phyloP scores from a whole-genome alignment of 2,888 invertebrate species.

The Drosophila kuntzei region DNA sequence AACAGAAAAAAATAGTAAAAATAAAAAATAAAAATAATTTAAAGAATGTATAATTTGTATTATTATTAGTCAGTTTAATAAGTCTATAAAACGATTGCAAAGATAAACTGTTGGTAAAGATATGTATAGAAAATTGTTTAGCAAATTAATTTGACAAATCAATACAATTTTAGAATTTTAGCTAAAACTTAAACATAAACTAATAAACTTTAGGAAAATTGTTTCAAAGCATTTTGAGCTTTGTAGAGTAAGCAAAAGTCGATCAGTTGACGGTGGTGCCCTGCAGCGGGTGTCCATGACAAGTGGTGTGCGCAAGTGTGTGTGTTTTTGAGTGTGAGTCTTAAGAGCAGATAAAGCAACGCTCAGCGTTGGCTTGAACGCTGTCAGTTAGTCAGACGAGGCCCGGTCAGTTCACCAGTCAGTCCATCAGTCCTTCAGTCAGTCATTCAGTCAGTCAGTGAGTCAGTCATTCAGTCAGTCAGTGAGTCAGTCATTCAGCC shows the following conservation, averaged over 20 bases:
- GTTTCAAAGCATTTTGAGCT: too few species aligned
- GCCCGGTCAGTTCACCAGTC: conserved; percentile 34
- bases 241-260: conserved; percentile 27
- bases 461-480: conserved; percentile 15
- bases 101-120: too few species aligned
- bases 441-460: conserved; percentile 23
- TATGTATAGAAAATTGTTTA: too few species aligned
- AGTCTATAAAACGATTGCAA: too few species aligned
- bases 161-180: too few species aligned
- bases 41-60: too few species aligned
- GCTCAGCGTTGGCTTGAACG: conserved; percentile 34
- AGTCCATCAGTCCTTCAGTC: conserved; percentile 27
- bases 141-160: too few species aligned
- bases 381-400: conserved; percentile 46
- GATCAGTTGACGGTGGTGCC: not conserved
- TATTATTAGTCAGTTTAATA: too few species aligned
- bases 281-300: conserved; percentile 66
- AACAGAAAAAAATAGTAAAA: not conserved
- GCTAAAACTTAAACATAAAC: too few species aligned
- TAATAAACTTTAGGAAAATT: too few species aligned
- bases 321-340: conserved; percentile 15
- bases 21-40: too few species aligned
- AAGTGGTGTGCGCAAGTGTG: conserved; percentile 49
- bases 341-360: conserved; percentile 64
- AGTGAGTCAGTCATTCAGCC: conserved; percentile 34